Evolutionary conservation across 1,140 invertebrate genomes (phyloP).

Genomic region (Monochamus saltuarius): DNA sequence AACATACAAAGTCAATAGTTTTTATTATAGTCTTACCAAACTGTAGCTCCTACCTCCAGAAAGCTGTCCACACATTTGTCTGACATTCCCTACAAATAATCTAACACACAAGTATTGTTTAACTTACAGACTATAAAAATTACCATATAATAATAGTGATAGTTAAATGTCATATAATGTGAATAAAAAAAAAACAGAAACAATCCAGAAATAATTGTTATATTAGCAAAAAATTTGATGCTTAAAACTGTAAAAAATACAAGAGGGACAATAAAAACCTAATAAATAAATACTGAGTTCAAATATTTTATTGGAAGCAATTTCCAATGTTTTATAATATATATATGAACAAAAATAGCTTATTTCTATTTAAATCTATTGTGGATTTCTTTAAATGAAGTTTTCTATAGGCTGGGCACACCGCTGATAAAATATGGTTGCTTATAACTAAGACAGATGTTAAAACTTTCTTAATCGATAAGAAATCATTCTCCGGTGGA

Average conservation of each 20-base stretch:
- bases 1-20: neutral
- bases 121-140: constrained; percentile 27
- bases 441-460: constrained; percentile 24
- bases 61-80: constrained; percentile 23
- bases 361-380: constrained; percentile 21
- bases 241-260: constrained; percentile 15
- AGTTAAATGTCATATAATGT: constrained; percentile 5
- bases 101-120: constrained; percentile 30
- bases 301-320: constrained; percentile 17
- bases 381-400: constrained; percentile 16
- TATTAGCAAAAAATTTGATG: constrained; percentile 16
- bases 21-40: constrained; percentile 24
- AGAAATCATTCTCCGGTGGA: constrained; percentile 30
- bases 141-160: constrained; percentile 2
- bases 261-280: constrained; percentile 9
- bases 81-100: constrained; percentile 30
- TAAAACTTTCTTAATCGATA: constrained; percentile 23
- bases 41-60: constrained; percentile 23
- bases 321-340: constrained; percentile 11
- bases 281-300: constrained; percentile 10
- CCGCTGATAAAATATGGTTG: constrained; percentile 17
- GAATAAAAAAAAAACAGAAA: constrained; percentile 24
- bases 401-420: constrained; percentile 15
- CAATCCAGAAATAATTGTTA: constrained; percentile 16
- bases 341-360: constrained; percentile 19